Evolutionary conservation across 2,888 invertebrate genomes (phyloP).

Genomic region (Ormia ochracea): DNA sequence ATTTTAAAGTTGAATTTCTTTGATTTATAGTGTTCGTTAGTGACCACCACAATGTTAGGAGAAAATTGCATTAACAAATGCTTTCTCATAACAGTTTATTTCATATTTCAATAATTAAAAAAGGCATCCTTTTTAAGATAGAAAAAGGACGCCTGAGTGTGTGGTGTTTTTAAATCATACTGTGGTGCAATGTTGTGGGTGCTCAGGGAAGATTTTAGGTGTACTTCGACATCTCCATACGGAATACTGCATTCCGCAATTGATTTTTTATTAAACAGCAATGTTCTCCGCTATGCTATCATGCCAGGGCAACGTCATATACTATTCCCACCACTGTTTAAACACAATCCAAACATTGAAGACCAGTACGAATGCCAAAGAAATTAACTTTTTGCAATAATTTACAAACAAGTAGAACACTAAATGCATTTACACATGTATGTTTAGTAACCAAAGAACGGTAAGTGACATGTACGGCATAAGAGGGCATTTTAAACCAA

Average conservation of each 20-base stretch:
- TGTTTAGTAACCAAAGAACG: conserved; percentile 43
- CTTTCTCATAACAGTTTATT: not conserved
- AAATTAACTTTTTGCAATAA: conserved; percentile 90
- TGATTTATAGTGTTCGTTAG: conserved; percentile 16
- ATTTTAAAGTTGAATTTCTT: conserved; percentile 13
- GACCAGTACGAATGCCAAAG: conserved; percentile 93
- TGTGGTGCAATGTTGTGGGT: conserved; percentile 40
- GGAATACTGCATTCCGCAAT: conserved; percentile 93
- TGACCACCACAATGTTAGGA: conserved; percentile 13
- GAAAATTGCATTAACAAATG: conserved; percentile 40
- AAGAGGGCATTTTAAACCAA: conserved; percentile 85
- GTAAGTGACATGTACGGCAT: conserved; percentile 74
- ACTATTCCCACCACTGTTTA: conserved; percentile 93
- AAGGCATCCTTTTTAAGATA: not conserved
- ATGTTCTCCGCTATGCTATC: conserved; percentile 89
- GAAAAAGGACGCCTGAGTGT: not conserved
- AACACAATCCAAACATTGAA: conserved; percentile 95
- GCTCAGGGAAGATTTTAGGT: not conserved
- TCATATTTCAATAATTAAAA: not conserved
- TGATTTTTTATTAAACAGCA: conserved; percentile 90
- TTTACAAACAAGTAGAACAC: conserved; percentile 86
- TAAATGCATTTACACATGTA: not conserved
- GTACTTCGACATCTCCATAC: conserved; percentile 85
- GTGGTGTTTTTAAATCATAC: conserved; percentile 18
- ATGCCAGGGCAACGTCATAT: conserved; percentile 88